A percentile compares a stretch with the other conserved stretches of the same genome.
Evolutionary conservation across 1,140 invertebrate species (phyloP).

Genomic region (Venustaconcha ellipsiformis): DNA sequence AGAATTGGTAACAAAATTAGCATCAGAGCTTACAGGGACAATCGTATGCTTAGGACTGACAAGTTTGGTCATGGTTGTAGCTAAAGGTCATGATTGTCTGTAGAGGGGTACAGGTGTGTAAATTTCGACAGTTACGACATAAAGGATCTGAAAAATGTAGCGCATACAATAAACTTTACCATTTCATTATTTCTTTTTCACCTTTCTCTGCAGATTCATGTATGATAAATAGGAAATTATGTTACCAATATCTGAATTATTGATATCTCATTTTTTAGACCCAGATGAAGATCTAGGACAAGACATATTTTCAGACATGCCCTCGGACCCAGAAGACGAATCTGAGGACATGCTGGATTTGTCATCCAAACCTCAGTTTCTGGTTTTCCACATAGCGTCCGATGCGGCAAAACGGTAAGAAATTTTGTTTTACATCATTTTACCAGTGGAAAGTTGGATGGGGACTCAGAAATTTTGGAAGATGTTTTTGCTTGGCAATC

Average conservation of each 20-base stretch:
- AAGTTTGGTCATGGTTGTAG: too few species aligned
- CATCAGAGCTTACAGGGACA: too few species aligned
- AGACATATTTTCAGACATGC: slow-evolving; percentile 34
- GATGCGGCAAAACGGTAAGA: slow-evolving; percentile 15
- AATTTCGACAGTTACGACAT: not conserved
- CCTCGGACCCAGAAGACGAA: slow-evolving; percentile 39
- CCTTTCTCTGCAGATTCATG: not conserved
- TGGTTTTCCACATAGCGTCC: slow-evolving; percentile 2
- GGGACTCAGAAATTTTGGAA: too few species aligned
- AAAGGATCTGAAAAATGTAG: not conserved
- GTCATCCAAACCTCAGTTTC: slow-evolving; percentile 15
- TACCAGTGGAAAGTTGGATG: too few species aligned
- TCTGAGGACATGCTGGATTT: slow-evolving; percentile 17
- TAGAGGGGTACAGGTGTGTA: too few species aligned
- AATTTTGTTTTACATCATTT: not conserved
- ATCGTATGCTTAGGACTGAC: too few species aligned
- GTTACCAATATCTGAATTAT: not conserved
- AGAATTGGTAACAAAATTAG: too few species aligned
- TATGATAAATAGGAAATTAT: not conserved
- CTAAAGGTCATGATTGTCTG: too few species aligned
- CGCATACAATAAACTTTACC: not conserved
- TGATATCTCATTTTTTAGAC: not conserved
- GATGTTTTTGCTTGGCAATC: too few species aligned
- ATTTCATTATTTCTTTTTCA: not conserved
- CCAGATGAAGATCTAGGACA: slow-evolving; percentile 15